Conservation (phyloP, 2,113 vertebrate species). For the Morone saxatilis region DNA sequence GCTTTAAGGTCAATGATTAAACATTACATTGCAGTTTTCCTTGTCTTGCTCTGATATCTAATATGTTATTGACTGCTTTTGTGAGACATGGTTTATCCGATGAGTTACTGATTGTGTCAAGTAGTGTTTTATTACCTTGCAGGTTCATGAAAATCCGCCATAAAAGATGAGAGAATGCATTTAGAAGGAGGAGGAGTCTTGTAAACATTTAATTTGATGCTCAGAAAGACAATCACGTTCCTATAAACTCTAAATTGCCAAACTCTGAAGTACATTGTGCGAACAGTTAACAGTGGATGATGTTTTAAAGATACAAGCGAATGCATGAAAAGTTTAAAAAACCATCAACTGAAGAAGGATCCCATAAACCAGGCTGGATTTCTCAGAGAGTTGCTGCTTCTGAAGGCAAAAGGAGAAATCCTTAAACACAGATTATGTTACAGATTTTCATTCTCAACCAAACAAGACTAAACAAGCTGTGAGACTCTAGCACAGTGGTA, state of each 20-base stretch:
- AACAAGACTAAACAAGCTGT: neutral
- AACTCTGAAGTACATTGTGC: neutral
- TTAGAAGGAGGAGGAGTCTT: neutral
- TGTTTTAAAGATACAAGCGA: neutral
- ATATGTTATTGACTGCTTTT: too few relatives aligned
- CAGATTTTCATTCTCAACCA: neutral
- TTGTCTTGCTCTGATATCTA: neutral
- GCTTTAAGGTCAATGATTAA: neutral
- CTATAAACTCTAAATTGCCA: neutral
- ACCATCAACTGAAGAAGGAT: neutral
- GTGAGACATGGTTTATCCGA: neutral
- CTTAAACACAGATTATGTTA: neutral
- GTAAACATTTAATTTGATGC: constrained; percentile 11
- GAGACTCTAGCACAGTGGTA: too few relatives aligned
- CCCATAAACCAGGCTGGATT: neutral
- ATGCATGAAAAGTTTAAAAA: neutral
- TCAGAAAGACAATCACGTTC: neutral
- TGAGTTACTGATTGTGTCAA: neutral
- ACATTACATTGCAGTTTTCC: neutral
- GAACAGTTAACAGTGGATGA: neutral
- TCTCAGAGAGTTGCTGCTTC: neutral
- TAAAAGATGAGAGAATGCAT: neutral
- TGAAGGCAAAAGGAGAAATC: neutral
- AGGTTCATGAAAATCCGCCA: too few relatives aligned
- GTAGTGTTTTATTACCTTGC: neutral